Percentiles rank a stretch among this genome's conserved stretches.
Evolutionary conservation across 1,140 invertebrate species (phyloP).

Genomic region (Heliothis subflexa): DNA sequence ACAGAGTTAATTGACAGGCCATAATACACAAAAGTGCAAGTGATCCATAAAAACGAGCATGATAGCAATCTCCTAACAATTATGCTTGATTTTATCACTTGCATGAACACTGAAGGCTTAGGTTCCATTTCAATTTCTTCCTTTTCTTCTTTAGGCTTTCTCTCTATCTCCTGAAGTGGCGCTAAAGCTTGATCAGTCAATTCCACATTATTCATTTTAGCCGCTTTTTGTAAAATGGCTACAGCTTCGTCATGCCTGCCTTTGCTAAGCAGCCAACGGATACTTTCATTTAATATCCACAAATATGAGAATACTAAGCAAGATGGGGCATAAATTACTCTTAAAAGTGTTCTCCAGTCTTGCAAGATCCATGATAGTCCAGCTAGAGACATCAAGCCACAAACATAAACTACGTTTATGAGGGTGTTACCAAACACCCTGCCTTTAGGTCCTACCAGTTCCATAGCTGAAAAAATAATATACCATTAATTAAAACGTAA

Average conservation of each 20-base stretch:
- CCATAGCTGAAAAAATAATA: slow-evolving; percentile 91
- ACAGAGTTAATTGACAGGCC: slow-evolving; percentile 90
- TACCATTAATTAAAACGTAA: no score
- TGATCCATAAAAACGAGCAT: slow-evolving; percentile 81
- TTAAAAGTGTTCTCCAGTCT: slow-evolving; percentile 90
- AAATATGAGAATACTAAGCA: slow-evolving; percentile 89
- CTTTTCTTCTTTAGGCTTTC: slow-evolving; percentile 51
- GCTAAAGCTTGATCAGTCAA: slow-evolving; percentile 86
- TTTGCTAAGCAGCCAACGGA: slow-evolving; percentile 92
- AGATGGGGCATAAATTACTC: slow-evolving; percentile 89
- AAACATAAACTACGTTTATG: slow-evolving; percentile 90
- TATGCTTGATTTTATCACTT: slow-evolving; percentile 74
- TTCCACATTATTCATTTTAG: slow-evolving; percentile 89
- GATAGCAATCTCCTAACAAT: slow-evolving; percentile 71
- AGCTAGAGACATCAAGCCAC: slow-evolving; percentile 90
- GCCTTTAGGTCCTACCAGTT: slow-evolving; percentile 91
- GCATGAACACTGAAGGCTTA: slow-evolving; percentile 60
- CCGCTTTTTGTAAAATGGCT: slow-evolving; percentile 87
- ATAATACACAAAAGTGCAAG: slow-evolving; percentile 88
- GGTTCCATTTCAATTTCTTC: slow-evolving; percentile 52
- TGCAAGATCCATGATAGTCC: slow-evolving; percentile 89
- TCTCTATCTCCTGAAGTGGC: slow-evolving; percentile 66
- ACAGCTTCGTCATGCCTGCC: slow-evolving; percentile 85
- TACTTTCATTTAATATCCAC: slow-evolving; percentile 89
- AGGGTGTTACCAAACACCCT: slow-evolving; percentile 91